Evolutionary conservation across 2,888 invertebrate genomes (phyloP), one percentile per base, ranked within the genome.

Genomic region (Leucophora obtusa): DNA sequence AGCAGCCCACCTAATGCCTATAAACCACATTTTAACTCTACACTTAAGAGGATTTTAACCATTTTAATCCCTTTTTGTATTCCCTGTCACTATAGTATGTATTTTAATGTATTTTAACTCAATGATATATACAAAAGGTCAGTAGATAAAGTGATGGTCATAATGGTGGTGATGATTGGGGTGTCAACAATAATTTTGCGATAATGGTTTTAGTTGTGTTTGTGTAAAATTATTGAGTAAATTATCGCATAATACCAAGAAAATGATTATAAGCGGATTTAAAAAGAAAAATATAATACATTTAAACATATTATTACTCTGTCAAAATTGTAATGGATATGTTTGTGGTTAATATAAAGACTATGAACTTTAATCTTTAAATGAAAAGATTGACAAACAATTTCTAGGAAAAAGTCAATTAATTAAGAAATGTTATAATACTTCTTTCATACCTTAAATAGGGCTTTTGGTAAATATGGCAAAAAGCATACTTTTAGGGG

Each of bases 1-100:
- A 47, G n/a, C 1, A 5, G 2, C 43, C n/a, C 5, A n/a, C 14
- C 38, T 11, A 47, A n/a, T n/a, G 9, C 0, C 2, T 59, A 63
- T 69, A 76, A 81, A 81, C 80, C 80, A 73, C 80, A 81, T 63
- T 76, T 69, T 75, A 75, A 75, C 71, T 75, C 56, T 14, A 59
- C 70, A 77, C 69, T 73, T 77, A 81, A 81, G 81, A 81, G 81
- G 81, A 81, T 81, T 77, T 73, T 33, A 63, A 38, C 51, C 59
- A 43, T 47, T 60, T 81, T 73, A 81, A 73, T 73, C 81, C 81
- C 53, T 76, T 73, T 77, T 54, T 70, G 65, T 59, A 66, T 47
- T 14, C 38, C 62, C 38, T 70, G 63, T 70, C 76, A 51, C 51
- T 63, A 28, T 28, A 63, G 14, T 11, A 38, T 38, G 11, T 6